Evolutionary conservation across 2,888 invertebrate genomes (phyloP), one percentile per base, ranked within the genome.

Genomic region (Andrena flavipes): DNA sequence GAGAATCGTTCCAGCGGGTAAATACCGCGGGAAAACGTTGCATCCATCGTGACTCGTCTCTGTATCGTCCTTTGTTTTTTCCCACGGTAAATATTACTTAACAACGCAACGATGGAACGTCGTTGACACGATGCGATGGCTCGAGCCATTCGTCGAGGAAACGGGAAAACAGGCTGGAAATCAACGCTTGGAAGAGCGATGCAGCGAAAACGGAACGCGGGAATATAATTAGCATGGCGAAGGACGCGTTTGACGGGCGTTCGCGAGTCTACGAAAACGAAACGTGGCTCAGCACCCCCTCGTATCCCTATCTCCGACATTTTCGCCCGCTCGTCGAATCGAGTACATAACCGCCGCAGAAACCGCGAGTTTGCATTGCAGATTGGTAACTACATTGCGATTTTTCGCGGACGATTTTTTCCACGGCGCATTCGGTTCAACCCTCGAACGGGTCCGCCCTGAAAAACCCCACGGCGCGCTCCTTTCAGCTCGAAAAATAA

Each of bases 351-450:
- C 82, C 80, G 81, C 86, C 84, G 81, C 82, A 56, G 82, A 86
- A 88, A 86, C 88, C 84, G 78, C 82, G 82, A 85, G 88, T 92
- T 91, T 92, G 91, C 91, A 91, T 90, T 91, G 92, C 91, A 92
- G 90, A 91, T 92, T 90, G 87, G 84, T 88, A 90, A 90, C 90
- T 84, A 86, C 88, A 88, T 91, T 88, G 83, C 88, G 84, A 87
- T 90, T 88, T 90, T 91, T 88, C 86, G 82, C 82, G 87, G 80
- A 80, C 82, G 85, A 89, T 87, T 87, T 88, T 90, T 87, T 83
- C 59, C 85, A 62, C 73, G 76, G 65, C 49, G 70, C 70, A 62
- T 81, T 49, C 77, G 68, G 51, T 51, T 78, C 54, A 16, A 26
- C 69, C 71, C 51, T 23, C 77, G 68, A 29, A 64, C 67, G 16